Evolutionary conservation across 2,888 invertebrate species (phyloP).

Genomic region (Calameuta filiformis): DNA sequence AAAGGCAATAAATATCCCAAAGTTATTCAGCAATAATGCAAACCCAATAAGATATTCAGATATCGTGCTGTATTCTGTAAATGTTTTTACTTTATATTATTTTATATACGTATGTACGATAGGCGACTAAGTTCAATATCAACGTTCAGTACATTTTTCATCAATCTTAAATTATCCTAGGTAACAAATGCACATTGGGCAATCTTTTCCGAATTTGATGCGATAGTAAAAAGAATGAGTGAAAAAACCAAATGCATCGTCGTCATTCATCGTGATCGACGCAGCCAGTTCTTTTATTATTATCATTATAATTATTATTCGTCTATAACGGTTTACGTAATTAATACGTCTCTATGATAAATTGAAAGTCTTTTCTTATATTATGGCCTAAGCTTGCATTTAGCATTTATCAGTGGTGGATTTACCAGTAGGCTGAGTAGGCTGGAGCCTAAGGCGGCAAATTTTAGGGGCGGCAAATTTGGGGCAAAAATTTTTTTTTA

Average conservation of each 20-base stretch:
- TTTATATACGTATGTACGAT: not conserved
- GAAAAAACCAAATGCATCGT: not conserved
- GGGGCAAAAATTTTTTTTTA: too few species aligned
- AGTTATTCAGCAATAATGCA: not conserved
- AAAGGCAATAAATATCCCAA: not conserved
- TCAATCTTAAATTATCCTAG: too few species aligned
- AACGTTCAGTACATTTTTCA: not conserved
- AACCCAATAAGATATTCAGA: not conserved
- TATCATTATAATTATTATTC: not conserved
- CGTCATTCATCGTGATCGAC: not conserved
- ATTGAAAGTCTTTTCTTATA: not conserved
- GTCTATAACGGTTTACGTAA: not conserved
- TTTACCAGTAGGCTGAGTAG: too few species aligned
- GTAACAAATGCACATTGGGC: too few species aligned
- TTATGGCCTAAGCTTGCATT: not conserved
- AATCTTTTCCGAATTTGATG: not conserved
- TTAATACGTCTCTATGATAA: not conserved
- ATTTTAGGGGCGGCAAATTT: too few species aligned
- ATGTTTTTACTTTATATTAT: not conserved
- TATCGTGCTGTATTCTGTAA: not conserved
- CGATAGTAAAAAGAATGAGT: not conserved
- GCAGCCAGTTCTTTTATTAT: not conserved
- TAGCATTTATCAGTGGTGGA: not conserved
- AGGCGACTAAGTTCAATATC: not conserved
- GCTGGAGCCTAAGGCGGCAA: too few species aligned